Base-by-base conservation (phyloP, 1,140 invertebrate genomes). In the Meloidogyne floridensis region DNA sequence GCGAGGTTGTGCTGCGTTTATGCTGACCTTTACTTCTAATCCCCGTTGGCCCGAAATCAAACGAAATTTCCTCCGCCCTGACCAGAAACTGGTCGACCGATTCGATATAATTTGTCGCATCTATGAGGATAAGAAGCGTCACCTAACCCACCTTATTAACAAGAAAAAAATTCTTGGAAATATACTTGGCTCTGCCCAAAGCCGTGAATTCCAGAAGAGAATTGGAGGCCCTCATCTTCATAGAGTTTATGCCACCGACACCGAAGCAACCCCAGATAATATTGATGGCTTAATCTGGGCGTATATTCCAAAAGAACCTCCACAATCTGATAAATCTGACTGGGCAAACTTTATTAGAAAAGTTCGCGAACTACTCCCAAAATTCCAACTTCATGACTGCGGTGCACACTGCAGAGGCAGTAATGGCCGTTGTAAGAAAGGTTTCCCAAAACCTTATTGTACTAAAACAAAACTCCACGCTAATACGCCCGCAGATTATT, bases 341-440 rank as follows among this genome's bases (percentile, higher is more conserved):
- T 65, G 56, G 56, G 75, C 75, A 11, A 43, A 77, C 56, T 65
- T 77, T 54, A 54, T 65, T 9, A 54, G 75, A 6, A 20, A 77
- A 51, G 11, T 77, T 2, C 75, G 75, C 13, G 54, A 59, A 2
- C 42, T 70, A 53, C 15, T 77, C 2, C 75, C 43, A n/a, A 77
- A 65, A 51, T 47, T 47, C 47, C 75, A 77, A 77, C 54, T 77
- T 7, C 75, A 77, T 32, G 69, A 54, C 43, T 77, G 75, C 47
- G 69, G 54, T 77, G 75, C 53, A 0, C 43, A 54, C 69, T 77
- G 51, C 42, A 69, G 54, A 5, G 76, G 54, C 4, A 71, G 9
- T n/a, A 42, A 70, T 69, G 76, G 76, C 15, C 76, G 76, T 11
- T 77, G 76, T 20, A 77, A 65, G 56, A 77, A 77, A 43, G 20